Base-by-base conservation (phyloP, 2,888 invertebrate genomes). In the Lepidochrysops patricia region DNA sequence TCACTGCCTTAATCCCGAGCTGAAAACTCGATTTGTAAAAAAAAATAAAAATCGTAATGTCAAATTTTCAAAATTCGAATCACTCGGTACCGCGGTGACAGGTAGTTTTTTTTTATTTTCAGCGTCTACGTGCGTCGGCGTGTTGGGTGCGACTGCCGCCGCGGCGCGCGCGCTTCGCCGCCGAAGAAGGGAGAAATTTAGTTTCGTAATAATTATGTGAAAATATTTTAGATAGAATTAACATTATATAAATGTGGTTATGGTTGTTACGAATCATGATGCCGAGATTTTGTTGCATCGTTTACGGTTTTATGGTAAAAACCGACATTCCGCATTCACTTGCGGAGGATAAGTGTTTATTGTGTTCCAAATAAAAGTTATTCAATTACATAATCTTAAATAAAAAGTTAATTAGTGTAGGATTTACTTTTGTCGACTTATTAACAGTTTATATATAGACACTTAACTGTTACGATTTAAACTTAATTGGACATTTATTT, bases 61-160 rank as follows among this genome's bases (percentile, higher is more conserved):
- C 27, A 50, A 60, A 61, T 59, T 64, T 68, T 68, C 49, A 63
- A 69, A 72, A 69, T 77, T 73, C 69, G 70, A 75, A 70, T 73
- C 54, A 48, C 57, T 52, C 52, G 52, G 26, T 50, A 50, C 29
- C 15, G 43, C 15, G 37, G 49, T 37, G 54, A 60, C 61, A 54
- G 59, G 58, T 61, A 25, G 27, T 35, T 54, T 54, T 59, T 61
- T 60, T 61, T 57, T 49, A 12, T 32, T 37, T 58, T 26, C 52
- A 26, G 59, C 52, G 59, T 65, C 66, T 68, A 66, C 62, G 63
- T 60, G 34, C 60, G 63, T 62, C 61, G 68, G 72, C 72, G 75
- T 73, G 79, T 78, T 74, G 72, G 74, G 74, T 78, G 81, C 75
- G 73, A 85, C 85, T 84, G 58, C 58, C 57, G 61, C 63, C 57